A percentile compares a stretch with the other conserved stretches of the same genome.
Evolutionary conservation across 2,888 invertebrate species (phyloP).

Genomic region (Mycalesis mineus): DNA sequence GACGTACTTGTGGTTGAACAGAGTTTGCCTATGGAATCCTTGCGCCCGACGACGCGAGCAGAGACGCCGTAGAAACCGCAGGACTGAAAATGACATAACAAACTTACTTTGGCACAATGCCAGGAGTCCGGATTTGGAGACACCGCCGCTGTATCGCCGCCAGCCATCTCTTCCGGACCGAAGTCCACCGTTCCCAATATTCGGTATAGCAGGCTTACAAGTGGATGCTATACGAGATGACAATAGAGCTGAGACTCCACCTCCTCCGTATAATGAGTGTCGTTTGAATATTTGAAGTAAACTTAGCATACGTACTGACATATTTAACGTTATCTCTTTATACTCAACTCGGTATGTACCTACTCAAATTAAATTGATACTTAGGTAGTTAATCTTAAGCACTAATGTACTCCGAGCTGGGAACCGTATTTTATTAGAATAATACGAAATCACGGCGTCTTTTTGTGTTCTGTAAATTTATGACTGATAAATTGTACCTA

Average conservation of each 20-base stretch:
- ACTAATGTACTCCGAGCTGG: too few species aligned
- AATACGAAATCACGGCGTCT: too few species aligned
- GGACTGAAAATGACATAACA: slow-evolving; percentile 56
- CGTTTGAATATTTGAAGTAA: slow-evolving; percentile 30
- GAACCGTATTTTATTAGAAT: too few species aligned
- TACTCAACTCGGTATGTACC: too few species aligned
- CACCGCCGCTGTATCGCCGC: slow-evolving; percentile 61
- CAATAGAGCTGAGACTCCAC: slow-evolving; percentile 58
- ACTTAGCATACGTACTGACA: too few species aligned
- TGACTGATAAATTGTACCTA: too few species aligned
- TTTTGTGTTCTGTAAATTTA: too few species aligned
- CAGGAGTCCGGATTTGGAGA: slow-evolving; percentile 57
- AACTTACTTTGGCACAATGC: slow-evolving; percentile 61
- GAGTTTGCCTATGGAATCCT: slow-evolving; percentile 50
- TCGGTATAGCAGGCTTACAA: slow-evolving; percentile 39
- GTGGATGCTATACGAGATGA: slow-evolving; percentile 55
- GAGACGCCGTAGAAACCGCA: slow-evolving; percentile 38
- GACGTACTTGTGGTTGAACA: slow-evolving; percentile 66
- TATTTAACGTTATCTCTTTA: too few species aligned
- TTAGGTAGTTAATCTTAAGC: too few species aligned
- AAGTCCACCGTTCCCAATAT: slow-evolving; percentile 42
- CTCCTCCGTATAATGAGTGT: slow-evolving; percentile 69
- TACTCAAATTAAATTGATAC: too few species aligned
- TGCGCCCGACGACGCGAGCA: slow-evolving; percentile 45
- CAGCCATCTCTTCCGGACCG: slow-evolving; percentile 55